These are phyloP conservation scores for Xanthia togata DNA, from an alignment of 2,888 invertebrate species.

Conservation along the genomic window DNA sequence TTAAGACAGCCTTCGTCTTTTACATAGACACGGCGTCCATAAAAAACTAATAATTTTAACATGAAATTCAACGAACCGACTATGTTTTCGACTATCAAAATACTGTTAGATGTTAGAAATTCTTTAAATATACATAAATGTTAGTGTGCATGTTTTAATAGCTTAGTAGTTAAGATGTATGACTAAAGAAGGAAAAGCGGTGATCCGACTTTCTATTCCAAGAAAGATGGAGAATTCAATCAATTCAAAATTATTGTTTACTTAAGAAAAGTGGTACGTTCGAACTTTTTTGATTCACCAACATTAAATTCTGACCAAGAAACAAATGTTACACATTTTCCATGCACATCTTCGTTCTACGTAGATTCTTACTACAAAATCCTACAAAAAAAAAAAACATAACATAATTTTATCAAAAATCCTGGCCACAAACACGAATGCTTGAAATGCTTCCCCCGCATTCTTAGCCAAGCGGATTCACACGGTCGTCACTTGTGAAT, in stretches of 20 bases:
- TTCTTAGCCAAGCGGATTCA: constrained; percentile 84
- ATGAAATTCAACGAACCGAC: constrained; percentile 38
- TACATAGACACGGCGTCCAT: constrained; percentile 29
- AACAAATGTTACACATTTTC: background rate
- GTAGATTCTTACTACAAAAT: background rate
- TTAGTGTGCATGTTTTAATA: constrained; percentile 21
- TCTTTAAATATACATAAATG: constrained; percentile 19
- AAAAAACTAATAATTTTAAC: constrained; percentile 46
- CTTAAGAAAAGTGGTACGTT: background rate
- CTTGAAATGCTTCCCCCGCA: constrained; percentile 83
- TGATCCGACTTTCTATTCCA: background rate
- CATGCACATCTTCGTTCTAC: background rate
- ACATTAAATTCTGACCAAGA: background rate
- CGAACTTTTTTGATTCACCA: background rate
- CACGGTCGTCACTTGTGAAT: constrained; percentile 81
- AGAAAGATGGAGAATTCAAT: background rate
- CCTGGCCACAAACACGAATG: constrained; percentile 75
- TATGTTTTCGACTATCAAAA: constrained; percentile 32
- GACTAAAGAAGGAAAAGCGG: background rate
- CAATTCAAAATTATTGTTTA: background rate
- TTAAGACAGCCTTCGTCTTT: constrained; percentile 30
- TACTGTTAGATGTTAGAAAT: constrained; percentile 42
- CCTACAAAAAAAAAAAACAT: background rate
- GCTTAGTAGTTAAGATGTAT: background rate
- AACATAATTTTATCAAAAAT: constrained; percentile 32